These are phyloP conservation scores for Seladonia tumulorum DNA, from an alignment of 2,888 invertebrate species.

Conservation along the genomic window DNA sequence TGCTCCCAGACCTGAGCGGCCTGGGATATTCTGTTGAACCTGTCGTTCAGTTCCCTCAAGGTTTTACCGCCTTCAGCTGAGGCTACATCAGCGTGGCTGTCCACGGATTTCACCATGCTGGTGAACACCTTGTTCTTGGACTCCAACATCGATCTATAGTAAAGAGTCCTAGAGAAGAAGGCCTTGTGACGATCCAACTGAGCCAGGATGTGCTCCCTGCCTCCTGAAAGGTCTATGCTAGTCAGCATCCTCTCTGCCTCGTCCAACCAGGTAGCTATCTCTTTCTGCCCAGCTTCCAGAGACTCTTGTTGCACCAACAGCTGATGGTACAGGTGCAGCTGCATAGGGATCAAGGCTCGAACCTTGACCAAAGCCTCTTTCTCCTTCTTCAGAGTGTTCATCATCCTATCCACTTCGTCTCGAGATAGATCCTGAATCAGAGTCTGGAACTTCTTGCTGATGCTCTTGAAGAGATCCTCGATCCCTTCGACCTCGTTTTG, in stretches of 20 bases:
- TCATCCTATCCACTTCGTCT: slow-evolving; percentile 96
- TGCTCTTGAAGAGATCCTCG: slow-evolving; percentile 95
- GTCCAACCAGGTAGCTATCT: slow-evolving; percentile 94
- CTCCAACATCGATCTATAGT: slow-evolving; percentile 97
- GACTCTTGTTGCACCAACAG: slow-evolving; percentile 95
- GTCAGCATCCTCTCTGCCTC: slow-evolving; percentile 92
- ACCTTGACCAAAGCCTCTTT: slow-evolving; percentile 95
- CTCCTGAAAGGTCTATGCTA: slow-evolving; percentile 86
- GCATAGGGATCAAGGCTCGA: slow-evolving; percentile 92
- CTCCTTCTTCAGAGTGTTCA: slow-evolving; percentile 94
- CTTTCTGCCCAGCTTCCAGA: slow-evolving; percentile 93
- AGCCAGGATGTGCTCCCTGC: slow-evolving; percentile 90
- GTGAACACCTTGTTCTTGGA: slow-evolving; percentile 97
- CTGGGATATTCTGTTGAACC: slow-evolving; percentile 92
- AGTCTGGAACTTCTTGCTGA: slow-evolving; percentile 96
- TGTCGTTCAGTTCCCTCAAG: slow-evolving; percentile 92
- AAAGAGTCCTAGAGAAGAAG: slow-evolving; percentile 94
- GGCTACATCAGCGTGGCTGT: slow-evolving; percentile 90
- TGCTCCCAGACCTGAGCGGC: slow-evolving; percentile 92
- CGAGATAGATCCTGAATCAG: slow-evolving; percentile 95
- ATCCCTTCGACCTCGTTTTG: slow-evolving; percentile 93
- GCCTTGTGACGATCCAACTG: slow-evolving; percentile 93
- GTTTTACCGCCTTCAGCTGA: slow-evolving; percentile 89
- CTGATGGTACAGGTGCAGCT: slow-evolving; percentile 93
- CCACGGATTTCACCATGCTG: slow-evolving; percentile 92